Evolutionary conservation across 2,113 vertebrate genomes (phyloP), one percentile per base, ranked within the genome.

Genomic region (Peromyscus californicus): DNA sequence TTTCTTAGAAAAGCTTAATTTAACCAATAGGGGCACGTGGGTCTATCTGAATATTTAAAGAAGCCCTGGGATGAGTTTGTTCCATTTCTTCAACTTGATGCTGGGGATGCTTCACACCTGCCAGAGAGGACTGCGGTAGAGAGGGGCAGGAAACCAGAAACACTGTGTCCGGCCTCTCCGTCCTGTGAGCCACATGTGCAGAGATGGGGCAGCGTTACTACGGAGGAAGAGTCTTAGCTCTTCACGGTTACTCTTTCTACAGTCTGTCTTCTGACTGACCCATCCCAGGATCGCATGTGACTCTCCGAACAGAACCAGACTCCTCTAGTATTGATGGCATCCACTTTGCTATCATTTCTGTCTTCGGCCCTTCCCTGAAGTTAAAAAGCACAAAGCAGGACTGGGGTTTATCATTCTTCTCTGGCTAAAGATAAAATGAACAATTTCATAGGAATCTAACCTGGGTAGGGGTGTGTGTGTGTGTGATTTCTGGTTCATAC

Each of bases 1-100:
- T 98, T 98, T 97, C 97, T 97, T 92, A 89, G 97, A 89, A 94
- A 98, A 93, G 96, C 97, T 97, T 97, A 97, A 98, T 98, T 98
- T 97, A 98, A 97, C 97, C 90, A 87, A 95, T 95, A 95, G 96
- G 97, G 96, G 95, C 97, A 97, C 93, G 79, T 97, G 97, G 97
- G 97, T 96, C 97, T 97, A 91, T 96, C 89, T 93, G 97, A 97
- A 97, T 96, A 96, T 97, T 98, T 97, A 97, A 97, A 84, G 98
- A 97, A 91, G 94, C 94, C 89, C 74, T 94, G 93, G 94, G 86
- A 96, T 96, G 91, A 63, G 89, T 86, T 95, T 97, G 97, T 94
- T 98, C 98, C 87, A 96, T 96, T 98, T 98, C 97, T 95, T 96
- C 93, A 94, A 91, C 95, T 94, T 67, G 93, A 89, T 96, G 95